Percentiles rank a stretch among this genome's conserved stretches.
phyloP scores from a whole-genome alignment of 2,888 invertebrate species.

The Tetragnatha montana region DNA sequence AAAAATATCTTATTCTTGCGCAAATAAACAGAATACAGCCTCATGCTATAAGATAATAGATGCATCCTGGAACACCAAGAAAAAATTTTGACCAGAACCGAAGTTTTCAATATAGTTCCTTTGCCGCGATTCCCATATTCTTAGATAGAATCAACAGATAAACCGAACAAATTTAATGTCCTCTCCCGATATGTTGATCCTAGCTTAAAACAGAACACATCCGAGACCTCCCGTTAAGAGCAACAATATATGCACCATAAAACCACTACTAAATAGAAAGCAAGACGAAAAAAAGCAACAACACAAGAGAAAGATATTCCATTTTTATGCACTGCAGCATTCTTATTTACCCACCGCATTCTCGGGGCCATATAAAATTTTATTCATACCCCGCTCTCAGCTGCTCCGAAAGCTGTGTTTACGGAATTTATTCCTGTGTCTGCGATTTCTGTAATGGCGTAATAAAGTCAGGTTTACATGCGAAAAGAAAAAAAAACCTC shows the following conservation, averaged over 20 bases:
- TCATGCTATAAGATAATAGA: no score
- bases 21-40: no score
- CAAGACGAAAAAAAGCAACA: no score
- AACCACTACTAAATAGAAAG: conserved; percentile 9
- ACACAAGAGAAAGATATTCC: not conserved
- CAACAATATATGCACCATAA: not conserved
- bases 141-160: not conserved
- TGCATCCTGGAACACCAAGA: no score
- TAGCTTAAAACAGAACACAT: no score
- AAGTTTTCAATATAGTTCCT: no score
- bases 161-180: no score
- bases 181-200: no score
- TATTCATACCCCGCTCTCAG: conserved; percentile 31
- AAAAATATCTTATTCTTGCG: no score
- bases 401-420: conserved; percentile 22
- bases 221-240: not conserved
- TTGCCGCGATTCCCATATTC: not conserved
- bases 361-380: conserved; percentile 18
- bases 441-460: conserved; percentile 47
- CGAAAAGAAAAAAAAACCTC: conserved; percentile 11
- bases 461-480: conserved; percentile 45
- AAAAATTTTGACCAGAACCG: no score
- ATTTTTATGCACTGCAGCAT: not conserved
- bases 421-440: conserved; percentile 36
- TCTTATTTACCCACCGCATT: conserved; percentile 19